These are phyloP conservation scores for Dryococelus australis DNA, from an alignment of 2,888 invertebrate genomes.

Conservation along the genomic window DNA sequence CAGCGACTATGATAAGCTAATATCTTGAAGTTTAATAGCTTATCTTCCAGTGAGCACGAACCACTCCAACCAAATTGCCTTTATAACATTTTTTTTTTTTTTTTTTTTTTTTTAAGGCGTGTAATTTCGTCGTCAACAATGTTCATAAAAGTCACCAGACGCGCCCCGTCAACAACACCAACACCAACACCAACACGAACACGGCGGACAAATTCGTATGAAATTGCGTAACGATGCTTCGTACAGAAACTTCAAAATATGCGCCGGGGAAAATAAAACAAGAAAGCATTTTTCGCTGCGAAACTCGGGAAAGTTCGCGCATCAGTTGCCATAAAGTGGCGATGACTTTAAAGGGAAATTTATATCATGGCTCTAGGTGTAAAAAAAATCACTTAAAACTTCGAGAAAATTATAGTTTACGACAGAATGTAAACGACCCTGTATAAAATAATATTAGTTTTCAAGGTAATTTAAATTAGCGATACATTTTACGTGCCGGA, in stretches of 20 bases:
- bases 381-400: not conserved
- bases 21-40: no score
- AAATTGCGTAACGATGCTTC: not conserved
- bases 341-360: not conserved
- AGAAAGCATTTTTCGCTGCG: not conserved
- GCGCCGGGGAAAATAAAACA: not conserved
- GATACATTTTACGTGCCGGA: no score
- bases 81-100: no score
- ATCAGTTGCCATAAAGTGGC: not conserved
- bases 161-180: not conserved
- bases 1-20: no score
- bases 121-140: no score
- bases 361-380: not conserved
- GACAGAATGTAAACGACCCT: not conserved
- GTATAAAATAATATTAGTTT: no score
- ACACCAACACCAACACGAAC: not conserved
- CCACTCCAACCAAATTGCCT: no score
- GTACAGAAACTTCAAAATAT: not conserved
- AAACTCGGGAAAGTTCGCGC: not conserved
- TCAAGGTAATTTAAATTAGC: no score
- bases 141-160: not conserved
- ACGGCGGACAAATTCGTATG: not conserved
- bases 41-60: no score
- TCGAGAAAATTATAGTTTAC: not conserved
- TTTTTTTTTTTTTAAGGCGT: no score